phyloP scores from a whole-genome alignment of 2,797 vertebrate species.

The Hippoglossus hippoglossus region DNA sequence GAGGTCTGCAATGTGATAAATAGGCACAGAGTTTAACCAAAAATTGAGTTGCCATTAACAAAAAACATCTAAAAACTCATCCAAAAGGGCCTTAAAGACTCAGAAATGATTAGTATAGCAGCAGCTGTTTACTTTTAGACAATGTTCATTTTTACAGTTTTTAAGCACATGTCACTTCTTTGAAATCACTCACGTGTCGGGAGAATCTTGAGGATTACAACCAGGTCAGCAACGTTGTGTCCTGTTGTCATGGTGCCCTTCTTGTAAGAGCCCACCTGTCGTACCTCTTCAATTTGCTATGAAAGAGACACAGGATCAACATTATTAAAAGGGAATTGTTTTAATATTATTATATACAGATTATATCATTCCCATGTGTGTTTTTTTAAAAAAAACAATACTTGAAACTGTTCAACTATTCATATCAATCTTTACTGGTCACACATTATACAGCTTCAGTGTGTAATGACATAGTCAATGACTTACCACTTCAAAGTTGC shows the following conservation, averaged over 20 bases:
- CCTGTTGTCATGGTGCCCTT: conserved; percentile 97
- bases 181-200: conserved; percentile 89
- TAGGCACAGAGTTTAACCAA: too few relatives aligned
- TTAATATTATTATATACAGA: neutral
- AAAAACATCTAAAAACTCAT: too few relatives aligned
- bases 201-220: conserved; percentile 96
- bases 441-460: neutral
- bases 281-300: conserved; percentile 98
- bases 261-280: conserved; percentile 98
- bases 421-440: neutral
- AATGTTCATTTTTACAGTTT: neutral
- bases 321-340: neutral
- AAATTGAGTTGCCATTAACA: too few relatives aligned
- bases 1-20: too few relatives aligned
- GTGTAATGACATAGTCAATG: neutral
- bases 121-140: too few relatives aligned
- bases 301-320: neutral
- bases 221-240: conserved; percentile 96
- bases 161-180: neutral
- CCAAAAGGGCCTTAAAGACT: too few relatives aligned
- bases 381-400: too few relatives aligned
- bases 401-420: neutral
- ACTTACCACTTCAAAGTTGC: conserved; percentile 98
- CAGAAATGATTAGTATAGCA: too few relatives aligned
- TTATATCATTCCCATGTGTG: neutral